A percentile compares a stretch with the other conserved stretches of the same genome.
Conservation (phyloP, 2,888 invertebrate species). For the Elegia similella region DNA sequence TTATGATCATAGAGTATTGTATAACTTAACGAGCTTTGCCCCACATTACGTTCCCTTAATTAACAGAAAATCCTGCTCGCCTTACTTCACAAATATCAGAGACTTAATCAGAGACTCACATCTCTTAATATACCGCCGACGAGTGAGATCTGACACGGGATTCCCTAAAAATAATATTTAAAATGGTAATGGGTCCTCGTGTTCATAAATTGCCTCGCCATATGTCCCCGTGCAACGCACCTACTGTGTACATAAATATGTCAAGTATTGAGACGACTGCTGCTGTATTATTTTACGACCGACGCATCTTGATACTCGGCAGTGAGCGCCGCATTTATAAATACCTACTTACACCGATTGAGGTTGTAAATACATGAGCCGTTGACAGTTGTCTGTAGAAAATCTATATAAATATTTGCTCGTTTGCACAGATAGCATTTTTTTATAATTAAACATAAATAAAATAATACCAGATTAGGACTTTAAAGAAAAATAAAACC, state of each 20-base stretch:
- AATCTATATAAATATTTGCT: background rate
- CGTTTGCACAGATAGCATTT: background rate
- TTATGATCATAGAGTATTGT: slow-evolving; percentile 18
- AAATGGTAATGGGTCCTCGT: slow-evolving; percentile 79
- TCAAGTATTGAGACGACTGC: slow-evolving; percentile 75
- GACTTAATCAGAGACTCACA: slow-evolving; percentile 79
- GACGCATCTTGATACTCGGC: slow-evolving; percentile 54
- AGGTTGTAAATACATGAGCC: background rate
- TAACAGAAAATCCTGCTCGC: slow-evolving; percentile 67
- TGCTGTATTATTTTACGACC: slow-evolving; percentile 52
- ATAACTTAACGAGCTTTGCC: slow-evolving; percentile 38
- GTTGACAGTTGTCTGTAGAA: background rate
- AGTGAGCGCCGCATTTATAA: slow-evolving; percentile 2
- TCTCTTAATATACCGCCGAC: slow-evolving; percentile 77
- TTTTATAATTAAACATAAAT: background rate
- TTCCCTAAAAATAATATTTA: slow-evolving; percentile 83
- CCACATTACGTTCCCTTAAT: slow-evolving; percentile 61
- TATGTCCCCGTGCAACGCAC: slow-evolving; percentile 76
- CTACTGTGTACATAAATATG: slow-evolving; percentile 81
- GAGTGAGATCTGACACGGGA: slow-evolving; percentile 82
- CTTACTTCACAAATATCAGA: slow-evolving; percentile 62
- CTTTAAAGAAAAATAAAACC: too few species aligned
- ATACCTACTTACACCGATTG: background rate
- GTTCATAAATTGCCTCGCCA: slow-evolving; percentile 80
- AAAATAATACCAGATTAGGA: background rate